Percentiles rank a stretch among this genome's conserved stretches.
Evolutionary conservation across 2,113 vertebrate species (phyloP).

Genomic region (Rhinichthys klamathensis): DNA sequence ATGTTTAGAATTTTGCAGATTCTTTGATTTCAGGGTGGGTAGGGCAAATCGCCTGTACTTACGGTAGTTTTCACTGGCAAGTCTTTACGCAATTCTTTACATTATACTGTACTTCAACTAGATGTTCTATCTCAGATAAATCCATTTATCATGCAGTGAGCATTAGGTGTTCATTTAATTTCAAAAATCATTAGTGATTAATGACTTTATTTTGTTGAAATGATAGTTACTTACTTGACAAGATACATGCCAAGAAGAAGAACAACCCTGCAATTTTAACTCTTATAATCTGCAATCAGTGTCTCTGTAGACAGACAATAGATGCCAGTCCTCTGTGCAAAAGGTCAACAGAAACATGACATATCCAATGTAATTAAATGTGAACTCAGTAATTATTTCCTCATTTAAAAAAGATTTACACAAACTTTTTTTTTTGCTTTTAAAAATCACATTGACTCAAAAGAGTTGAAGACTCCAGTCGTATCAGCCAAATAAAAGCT

Average conservation of each 20-base stretch:
- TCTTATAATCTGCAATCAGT: conserved; percentile 1
- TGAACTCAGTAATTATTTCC: background rate
- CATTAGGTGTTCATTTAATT: background rate
- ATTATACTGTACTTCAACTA: background rate
- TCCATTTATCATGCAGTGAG: background rate
- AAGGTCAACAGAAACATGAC: background rate
- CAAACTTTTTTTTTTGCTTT: background rate
- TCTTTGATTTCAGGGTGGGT: background rate
- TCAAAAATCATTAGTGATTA: background rate
- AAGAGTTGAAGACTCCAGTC: background rate
- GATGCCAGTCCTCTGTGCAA: background rate
- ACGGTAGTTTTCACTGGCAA: background rate
- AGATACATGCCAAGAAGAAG: background rate
- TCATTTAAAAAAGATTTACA: background rate
- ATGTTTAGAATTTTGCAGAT: background rate
- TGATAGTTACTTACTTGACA: background rate
- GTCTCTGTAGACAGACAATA: background rate
- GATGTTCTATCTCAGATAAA: background rate
- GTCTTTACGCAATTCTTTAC: too few species aligned
- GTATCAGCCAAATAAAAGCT: background rate
- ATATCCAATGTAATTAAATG: background rate
- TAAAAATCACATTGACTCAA: too few species aligned
- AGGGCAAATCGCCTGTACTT: background rate
- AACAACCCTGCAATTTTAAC: background rate
- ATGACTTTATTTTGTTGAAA: background rate